Percentiles rank a stretch among this genome's conserved stretches.
Evolutionary conservation across 1,140 invertebrate genomes (phyloP).

Genomic region (Phthorimaea operculella): DNA sequence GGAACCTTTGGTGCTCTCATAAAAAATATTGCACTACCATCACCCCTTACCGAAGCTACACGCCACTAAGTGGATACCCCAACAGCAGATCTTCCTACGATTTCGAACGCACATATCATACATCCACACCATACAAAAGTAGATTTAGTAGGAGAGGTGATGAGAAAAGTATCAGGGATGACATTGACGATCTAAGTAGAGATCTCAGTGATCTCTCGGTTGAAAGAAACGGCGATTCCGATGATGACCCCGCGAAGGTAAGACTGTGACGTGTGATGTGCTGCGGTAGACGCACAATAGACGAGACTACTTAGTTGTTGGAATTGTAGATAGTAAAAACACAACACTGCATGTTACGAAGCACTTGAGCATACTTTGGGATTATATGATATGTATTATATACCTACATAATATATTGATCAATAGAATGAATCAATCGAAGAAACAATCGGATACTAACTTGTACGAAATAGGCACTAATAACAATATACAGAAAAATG

Average conservation of each 20-base stretch:
- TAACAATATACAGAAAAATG: too few species aligned
- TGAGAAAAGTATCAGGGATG: constrained; percentile 27
- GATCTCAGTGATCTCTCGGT: constrained; percentile 51
- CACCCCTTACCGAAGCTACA: constrained; percentile 47
- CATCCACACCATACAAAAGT: constrained; percentile 47
- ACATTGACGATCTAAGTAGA: constrained; percentile 35
- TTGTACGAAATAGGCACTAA: too few species aligned
- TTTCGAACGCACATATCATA: constrained; percentile 51
- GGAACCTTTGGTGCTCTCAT: constrained; percentile 70
- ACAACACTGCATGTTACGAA: too few species aligned
- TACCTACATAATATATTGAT: too few species aligned
- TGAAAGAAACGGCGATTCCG: constrained; percentile 48
- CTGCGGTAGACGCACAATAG: too few species aligned
- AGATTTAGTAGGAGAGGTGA: constrained; percentile 40
- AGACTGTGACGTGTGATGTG: constrained; percentile 9
- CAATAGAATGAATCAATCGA: too few species aligned
- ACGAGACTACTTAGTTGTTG: too few species aligned
- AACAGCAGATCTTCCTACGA: constrained; percentile 52
- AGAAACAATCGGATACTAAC: too few species aligned
- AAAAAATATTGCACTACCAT: constrained; percentile 65
- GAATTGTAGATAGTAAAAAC: too few species aligned
- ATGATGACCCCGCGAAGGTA: constrained; percentile 54
- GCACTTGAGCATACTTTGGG: too few species aligned
- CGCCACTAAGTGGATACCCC: constrained; percentile 53
- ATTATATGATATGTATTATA: too few species aligned